Evolutionary conservation across 2,888 invertebrate genomes (phyloP).

Genomic region (Tetheella fluctuosa): DNA sequence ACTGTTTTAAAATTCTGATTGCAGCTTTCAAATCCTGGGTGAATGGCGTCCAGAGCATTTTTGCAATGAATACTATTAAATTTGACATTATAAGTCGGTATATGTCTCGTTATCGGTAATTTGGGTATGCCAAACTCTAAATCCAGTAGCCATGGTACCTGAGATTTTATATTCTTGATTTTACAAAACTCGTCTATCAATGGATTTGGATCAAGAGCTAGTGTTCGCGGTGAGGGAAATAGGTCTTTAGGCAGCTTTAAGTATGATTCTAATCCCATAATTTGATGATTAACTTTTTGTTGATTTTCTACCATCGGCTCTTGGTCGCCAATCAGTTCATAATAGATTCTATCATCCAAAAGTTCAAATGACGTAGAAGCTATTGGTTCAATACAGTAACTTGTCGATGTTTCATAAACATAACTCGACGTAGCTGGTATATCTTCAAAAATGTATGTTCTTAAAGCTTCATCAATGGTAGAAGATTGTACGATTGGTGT

Average conservation of each 20-base stretch:
- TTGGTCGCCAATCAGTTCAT: constrained; percentile 10
- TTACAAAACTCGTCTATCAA: constrained; percentile 67
- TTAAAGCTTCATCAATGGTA: background rate
- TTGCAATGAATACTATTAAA: constrained; percentile 62
- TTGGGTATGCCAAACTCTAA: constrained; percentile 65
- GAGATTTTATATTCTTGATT: constrained; percentile 40
- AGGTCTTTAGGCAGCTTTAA: constrained; percentile 55
- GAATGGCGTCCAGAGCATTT: constrained; percentile 57
- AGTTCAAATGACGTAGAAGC: background rate
- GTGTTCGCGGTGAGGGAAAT: constrained; percentile 59
- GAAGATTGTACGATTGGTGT: background rate
- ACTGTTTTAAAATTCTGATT: constrained; percentile 53
- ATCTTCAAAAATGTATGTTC: constrained; percentile 7
- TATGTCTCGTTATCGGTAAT: constrained; percentile 47
- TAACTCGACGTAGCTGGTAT: background rate
- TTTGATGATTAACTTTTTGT: background rate
- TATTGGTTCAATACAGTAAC: background rate
- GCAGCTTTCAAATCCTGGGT: constrained; percentile 67
- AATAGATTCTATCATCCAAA: background rate
- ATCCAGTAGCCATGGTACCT: constrained; percentile 63
- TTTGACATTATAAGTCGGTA: constrained; percentile 62
- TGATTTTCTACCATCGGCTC: constrained; percentile 12
- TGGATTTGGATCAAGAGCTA: constrained; percentile 60
- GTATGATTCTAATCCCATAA: constrained; percentile 44
- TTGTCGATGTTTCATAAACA: background rate